Evolutionary conservation across 1,140 invertebrate genomes (phyloP).

Genomic region (Caerostris darwini): DNA sequence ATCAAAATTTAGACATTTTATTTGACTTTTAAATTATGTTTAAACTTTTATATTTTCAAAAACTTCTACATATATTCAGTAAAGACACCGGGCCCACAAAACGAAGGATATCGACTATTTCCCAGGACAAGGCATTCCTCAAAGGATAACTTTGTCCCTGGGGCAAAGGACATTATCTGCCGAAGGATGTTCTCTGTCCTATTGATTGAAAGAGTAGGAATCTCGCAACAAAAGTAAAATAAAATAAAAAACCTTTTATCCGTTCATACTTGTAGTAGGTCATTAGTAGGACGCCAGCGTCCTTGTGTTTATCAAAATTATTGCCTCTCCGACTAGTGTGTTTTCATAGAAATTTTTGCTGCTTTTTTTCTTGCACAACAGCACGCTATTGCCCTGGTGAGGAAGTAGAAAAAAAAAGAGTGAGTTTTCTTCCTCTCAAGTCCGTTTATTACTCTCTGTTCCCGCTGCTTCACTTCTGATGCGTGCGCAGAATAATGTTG

Average conservation of each 20-base stretch:
- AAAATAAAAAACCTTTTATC: slow-evolving; percentile 16
- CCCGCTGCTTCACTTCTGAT: slow-evolving; percentile 35
- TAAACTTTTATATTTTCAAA: too few relatives aligned
- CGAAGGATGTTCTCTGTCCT: background rate
- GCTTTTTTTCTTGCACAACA: background rate
- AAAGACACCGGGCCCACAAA: background rate
- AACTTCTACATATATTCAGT: too few relatives aligned
- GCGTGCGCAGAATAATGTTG: slow-evolving; percentile 54
- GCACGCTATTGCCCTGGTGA: background rate
- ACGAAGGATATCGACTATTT: background rate
- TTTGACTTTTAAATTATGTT: too few relatives aligned
- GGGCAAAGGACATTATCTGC: slow-evolving; percentile 14
- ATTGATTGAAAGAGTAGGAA: slow-evolving; percentile 7
- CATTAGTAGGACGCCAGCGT: slow-evolving; percentile 60
- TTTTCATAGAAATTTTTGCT: slow-evolving; percentile 59
- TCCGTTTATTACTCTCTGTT: slow-evolving; percentile 68
- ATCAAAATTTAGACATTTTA: too few relatives aligned
- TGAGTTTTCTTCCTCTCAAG: background rate
- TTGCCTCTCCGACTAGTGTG: slow-evolving; percentile 64
- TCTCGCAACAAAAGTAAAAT: slow-evolving; percentile 19
- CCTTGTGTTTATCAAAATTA: slow-evolving; percentile 67
- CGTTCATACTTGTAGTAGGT: slow-evolving; percentile 34
- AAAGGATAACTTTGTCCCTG: background rate
- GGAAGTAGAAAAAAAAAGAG: background rate
- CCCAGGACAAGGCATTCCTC: background rate